These are phyloP conservation scores for Globia sparganii DNA, from an alignment of 2,888 invertebrate species.

Conservation along the genomic window DNA sequence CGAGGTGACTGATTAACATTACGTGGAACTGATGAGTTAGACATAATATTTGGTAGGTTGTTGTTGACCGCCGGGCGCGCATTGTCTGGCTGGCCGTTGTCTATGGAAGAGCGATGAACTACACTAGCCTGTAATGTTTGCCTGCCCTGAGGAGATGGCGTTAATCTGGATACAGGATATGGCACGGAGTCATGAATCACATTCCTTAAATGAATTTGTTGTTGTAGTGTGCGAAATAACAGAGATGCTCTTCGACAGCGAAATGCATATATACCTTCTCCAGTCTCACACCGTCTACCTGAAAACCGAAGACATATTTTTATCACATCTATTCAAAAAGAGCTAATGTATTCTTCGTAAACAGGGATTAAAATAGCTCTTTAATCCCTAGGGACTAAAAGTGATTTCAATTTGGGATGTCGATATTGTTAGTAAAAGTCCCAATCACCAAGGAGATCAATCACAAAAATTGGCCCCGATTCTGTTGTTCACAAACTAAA, in stretches of 20 bases:
- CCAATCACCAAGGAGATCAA: too few species aligned
- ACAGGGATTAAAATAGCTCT: too few species aligned
- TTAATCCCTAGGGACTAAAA: too few species aligned
- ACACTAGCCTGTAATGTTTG: conserved; percentile 86
- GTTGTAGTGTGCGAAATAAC: conserved; percentile 96
- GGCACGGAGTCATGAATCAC: conserved; percentile 82
- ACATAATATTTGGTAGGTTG: conserved; percentile 73
- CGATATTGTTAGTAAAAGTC: too few species aligned
- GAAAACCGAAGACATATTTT: conserved; percentile 73
- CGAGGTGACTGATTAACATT: conserved; percentile 82
- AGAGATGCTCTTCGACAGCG: conserved; percentile 96
- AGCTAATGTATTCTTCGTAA: too few species aligned
- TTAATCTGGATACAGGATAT: conserved; percentile 82
- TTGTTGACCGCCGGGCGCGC: conserved; percentile 72
- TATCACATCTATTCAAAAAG: too few species aligned
- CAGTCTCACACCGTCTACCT: conserved; percentile 96
- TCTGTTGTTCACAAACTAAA: too few species aligned
- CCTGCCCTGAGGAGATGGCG: conserved; percentile 82
- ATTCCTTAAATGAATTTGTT: conserved; percentile 94
- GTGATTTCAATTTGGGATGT: too few species aligned
- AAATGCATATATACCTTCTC: conserved; percentile 98
- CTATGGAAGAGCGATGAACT: conserved; percentile 85
- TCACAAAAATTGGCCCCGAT: too few species aligned
- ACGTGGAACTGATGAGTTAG: conserved; percentile 71
- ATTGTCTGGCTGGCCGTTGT: conserved; percentile 83